These are phyloP conservation scores for Pseudopipra pipra DNA, from an alignment of 2,113 vertebrate genomes.

Conservation along the genomic window DNA sequence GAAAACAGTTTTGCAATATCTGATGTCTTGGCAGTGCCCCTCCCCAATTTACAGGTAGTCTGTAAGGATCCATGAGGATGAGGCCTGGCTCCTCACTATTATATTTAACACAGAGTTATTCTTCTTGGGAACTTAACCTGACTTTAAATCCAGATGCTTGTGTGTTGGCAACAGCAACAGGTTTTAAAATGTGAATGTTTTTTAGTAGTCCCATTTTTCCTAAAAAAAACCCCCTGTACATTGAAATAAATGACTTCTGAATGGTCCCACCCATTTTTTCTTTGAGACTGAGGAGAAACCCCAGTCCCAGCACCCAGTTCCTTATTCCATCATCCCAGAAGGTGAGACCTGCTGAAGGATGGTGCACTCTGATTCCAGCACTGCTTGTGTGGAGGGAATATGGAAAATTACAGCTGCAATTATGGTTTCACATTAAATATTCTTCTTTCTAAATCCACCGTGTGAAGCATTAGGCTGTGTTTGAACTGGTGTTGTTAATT, in stretches of 20 bases:
- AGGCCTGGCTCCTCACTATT: background rate
- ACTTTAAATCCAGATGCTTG: background rate
- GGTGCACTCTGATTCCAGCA: background rate
- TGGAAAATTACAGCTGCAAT: conserved; percentile 26
- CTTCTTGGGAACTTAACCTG: background rate
- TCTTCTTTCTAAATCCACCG: background rate
- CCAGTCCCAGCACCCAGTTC: background rate
- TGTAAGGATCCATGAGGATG: background rate
- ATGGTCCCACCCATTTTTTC: background rate
- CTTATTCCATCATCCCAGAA: background rate
- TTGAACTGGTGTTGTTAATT: conserved; percentile 47
- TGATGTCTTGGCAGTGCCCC: background rate
- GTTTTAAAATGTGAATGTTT: background rate
- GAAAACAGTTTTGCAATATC: background rate
- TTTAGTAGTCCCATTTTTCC: background rate
- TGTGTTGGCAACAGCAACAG: background rate
- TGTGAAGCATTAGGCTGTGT: conserved; percentile 32
- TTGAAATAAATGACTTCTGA: background rate
- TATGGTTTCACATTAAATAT: conserved; percentile 39
- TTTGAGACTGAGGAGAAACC: background rate
- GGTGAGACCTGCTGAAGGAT: background rate
- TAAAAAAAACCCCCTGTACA: background rate
- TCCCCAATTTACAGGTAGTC: rapidly evolving
- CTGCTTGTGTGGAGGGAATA: background rate
- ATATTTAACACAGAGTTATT: background rate